Conservation (phyloP, 2,113 vertebrate genomes). For the Leptodactylus fuscus region DNA sequence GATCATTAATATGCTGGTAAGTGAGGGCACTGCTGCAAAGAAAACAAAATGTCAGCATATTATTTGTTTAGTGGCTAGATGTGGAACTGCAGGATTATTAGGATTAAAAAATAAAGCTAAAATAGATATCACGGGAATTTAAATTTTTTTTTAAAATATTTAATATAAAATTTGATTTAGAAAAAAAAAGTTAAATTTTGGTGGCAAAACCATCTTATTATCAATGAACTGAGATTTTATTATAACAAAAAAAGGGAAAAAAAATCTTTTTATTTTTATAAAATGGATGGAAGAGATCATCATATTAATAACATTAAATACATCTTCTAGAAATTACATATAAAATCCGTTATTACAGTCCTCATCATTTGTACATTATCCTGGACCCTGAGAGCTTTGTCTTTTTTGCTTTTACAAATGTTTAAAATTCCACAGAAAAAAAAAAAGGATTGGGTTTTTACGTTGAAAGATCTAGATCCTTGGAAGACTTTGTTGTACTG, state of each 20-base stretch:
- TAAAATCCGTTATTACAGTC: slow-evolving; percentile 6
- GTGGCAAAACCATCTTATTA: too few species aligned
- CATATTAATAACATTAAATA: background rate
- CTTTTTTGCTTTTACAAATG: background rate
- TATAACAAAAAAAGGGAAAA: background rate
- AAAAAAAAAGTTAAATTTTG: too few species aligned
- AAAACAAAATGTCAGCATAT: too few species aligned
- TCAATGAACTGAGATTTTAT: background rate
- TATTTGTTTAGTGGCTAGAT: too few species aligned
- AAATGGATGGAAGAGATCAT: background rate
- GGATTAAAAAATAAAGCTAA: too few species aligned
- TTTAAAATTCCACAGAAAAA: background rate
- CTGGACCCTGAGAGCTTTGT: slow-evolving; percentile 8
- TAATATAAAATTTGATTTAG: too few species aligned
- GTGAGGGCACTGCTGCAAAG: too few species aligned
- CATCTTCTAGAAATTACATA: background rate
- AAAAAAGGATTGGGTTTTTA: background rate
- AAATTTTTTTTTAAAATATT: too few species aligned
- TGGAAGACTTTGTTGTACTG: background rate
- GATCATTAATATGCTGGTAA: too few species aligned
- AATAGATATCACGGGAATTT: too few species aligned
- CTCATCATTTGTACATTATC: background rate
- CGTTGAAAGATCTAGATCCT: background rate
- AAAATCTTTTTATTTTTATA: background rate
- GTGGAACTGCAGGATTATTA: too few species aligned